Percentiles rank a stretch among this genome's conserved stretches.
Evolutionary conservation across 2,888 invertebrate species (phyloP).

Genomic region (Harmothoe impar): DNA sequence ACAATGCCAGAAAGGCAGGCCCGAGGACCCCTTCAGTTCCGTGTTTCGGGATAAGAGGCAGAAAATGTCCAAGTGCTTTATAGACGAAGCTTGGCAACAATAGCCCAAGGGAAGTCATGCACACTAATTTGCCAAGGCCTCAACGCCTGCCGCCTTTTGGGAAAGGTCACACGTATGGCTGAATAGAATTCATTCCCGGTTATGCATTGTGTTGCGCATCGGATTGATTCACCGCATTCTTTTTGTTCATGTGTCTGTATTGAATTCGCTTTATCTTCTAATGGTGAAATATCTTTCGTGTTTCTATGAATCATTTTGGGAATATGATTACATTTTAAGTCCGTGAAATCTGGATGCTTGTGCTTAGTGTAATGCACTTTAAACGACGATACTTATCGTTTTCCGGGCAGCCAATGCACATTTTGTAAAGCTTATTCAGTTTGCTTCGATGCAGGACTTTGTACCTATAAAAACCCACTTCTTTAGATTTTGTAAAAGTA

Average conservation of each 20-base stretch:
- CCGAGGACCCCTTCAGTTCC: background rate
- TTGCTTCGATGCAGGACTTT: too few relatives aligned
- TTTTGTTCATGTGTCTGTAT: too few relatives aligned
- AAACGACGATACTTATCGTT: too few relatives aligned
- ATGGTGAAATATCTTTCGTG: too few relatives aligned
- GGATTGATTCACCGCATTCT: background rate
- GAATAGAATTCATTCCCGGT: background rate
- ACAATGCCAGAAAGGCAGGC: constrained; percentile 13
- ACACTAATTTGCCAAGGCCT: background rate
- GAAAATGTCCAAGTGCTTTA: background rate
- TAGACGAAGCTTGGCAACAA: background rate
- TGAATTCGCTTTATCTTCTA: too few relatives aligned
- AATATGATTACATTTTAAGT: too few relatives aligned
- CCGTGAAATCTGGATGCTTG: too few relatives aligned
- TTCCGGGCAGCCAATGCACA: too few relatives aligned
- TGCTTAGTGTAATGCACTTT: too few relatives aligned
- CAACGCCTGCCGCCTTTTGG: background rate
- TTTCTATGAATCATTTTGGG: too few relatives aligned
- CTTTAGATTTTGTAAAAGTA: background rate
- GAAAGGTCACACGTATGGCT: background rate
- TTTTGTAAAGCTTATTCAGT: too few relatives aligned
- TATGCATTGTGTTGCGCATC: background rate
- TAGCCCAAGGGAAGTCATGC: background rate
- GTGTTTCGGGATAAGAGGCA: background rate
- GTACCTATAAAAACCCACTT: background rate